Base-by-base conservation (phyloP, 2,888 invertebrate species). In the Allolobophora icterica region DNA sequence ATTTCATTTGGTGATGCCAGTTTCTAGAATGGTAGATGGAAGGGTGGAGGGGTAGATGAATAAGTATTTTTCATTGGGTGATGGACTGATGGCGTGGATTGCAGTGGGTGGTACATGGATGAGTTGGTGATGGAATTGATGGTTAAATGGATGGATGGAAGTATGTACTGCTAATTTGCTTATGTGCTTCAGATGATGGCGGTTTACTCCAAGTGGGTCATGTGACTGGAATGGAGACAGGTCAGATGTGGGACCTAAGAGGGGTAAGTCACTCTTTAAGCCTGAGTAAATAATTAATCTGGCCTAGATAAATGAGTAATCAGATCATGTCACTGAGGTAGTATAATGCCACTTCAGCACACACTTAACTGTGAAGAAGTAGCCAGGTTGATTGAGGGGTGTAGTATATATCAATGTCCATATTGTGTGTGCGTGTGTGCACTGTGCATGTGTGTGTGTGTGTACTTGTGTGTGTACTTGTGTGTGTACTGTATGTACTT, bases 141-240 rank as follows among this genome's bases (percentile, higher is more conserved):
- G 52, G 52, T 5, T 71, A n/a, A n/a, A 71, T 71, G 71, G n/a
- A 8, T 71, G 71, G n/a, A 71, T 71, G 8, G 8, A 71, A n/a
- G 8, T 71, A n/a, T 1, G 71, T 71, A 71, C 71, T 71, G 71
- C n/a, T 30, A 71, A n/a, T 71, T 71, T 71, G 71, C 24, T 87
- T 87, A 34, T 33, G n/a, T 87, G 87, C 35, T 87, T 87, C 38
- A 87, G 87, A 38, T 34, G 87, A 87, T 35, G 87, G 87, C 87
- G 35, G 87, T 87, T 87, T 87, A 24, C 87, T 87, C n/a, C 87
- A 87, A 38, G 87, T 87, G 34, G n/a, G 87, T 38, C 87, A 87
- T 35, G 87, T 87, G 38, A 15, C 84, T 84, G 87, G 87, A 87
- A 35, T 87, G 87, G 87, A 87, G 87, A 15, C n/a, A 35, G 38